Conservation (phyloP, 2,113 vertebrate genomes). For the Tychaedon coryphoeus region DNA sequence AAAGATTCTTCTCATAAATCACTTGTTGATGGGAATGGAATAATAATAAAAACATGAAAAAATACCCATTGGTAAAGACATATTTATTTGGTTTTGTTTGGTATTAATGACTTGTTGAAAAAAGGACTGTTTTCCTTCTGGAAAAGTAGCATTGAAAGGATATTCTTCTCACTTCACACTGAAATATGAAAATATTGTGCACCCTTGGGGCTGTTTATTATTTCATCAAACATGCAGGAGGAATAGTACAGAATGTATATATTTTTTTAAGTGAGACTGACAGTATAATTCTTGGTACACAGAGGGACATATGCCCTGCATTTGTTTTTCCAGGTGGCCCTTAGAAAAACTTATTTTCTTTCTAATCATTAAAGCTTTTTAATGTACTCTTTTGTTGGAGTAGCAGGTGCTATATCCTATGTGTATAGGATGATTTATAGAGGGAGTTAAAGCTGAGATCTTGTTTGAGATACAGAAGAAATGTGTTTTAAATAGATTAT, state of each 20-base stretch:
- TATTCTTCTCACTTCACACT: background rate
- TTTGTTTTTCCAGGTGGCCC: background rate
- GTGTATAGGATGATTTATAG: background rate
- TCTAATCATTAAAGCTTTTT: background rate
- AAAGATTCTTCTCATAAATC: background rate
- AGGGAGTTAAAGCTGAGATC: background rate
- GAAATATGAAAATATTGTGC: background rate
- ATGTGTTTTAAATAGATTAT: slow-evolving; percentile 3
- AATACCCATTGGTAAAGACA: background rate
- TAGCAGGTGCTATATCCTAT: background rate
- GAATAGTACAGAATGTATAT: background rate
- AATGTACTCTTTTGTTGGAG: background rate
- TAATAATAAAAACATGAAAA: background rate
- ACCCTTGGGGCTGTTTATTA: background rate
- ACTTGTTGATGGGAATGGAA: background rate
- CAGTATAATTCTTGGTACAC: background rate
- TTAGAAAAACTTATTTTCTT: background rate
- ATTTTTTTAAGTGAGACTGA: background rate
- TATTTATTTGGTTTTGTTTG: background rate
- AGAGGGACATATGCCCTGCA: background rate
- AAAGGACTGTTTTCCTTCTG: background rate
- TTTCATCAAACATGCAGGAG: background rate
- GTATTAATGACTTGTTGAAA: background rate
- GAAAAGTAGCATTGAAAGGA: background rate
- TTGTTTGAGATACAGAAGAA: background rate